phyloP scores from a whole-genome alignment of 2,113 vertebrate species.

The Calidris pugnax region DNA sequence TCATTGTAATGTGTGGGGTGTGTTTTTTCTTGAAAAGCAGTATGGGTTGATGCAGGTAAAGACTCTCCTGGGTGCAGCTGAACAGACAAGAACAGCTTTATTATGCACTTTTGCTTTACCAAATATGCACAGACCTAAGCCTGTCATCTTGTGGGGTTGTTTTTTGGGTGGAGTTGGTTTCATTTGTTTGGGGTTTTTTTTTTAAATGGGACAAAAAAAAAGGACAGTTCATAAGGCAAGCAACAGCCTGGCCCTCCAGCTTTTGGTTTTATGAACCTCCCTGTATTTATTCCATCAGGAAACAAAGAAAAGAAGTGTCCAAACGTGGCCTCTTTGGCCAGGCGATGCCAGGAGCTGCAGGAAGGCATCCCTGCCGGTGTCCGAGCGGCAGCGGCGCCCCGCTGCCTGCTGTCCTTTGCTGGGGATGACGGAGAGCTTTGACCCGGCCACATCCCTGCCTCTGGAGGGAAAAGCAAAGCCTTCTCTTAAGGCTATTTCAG shows the following conservation, averaged over 20 bases:
- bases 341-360: not conserved
- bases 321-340: not conserved
- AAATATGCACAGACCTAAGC: not conserved
- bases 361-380: not conserved
- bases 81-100: not conserved
- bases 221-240: not conserved
- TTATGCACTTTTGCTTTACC: not conserved
- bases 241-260: not conserved
- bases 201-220: not conserved
- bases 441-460: not conserved
- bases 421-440: not conserved
- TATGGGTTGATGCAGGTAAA: not conserved
- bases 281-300: not conserved
- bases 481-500: not conserved
- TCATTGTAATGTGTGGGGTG: not conserved
- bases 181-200: not conserved
- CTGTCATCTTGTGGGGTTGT: not conserved
- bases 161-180: not conserved
- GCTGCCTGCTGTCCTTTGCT: not conserved
- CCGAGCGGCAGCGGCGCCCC: accelerated
- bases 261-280: accelerated
- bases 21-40: not conserved
- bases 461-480: not conserved
- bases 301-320: not conserved
- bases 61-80: not conserved